These are phyloP conservation scores for Lordiphosa fenestrarum DNA, from an alignment of 2,888 invertebrate species.

Conservation along the genomic window DNA sequence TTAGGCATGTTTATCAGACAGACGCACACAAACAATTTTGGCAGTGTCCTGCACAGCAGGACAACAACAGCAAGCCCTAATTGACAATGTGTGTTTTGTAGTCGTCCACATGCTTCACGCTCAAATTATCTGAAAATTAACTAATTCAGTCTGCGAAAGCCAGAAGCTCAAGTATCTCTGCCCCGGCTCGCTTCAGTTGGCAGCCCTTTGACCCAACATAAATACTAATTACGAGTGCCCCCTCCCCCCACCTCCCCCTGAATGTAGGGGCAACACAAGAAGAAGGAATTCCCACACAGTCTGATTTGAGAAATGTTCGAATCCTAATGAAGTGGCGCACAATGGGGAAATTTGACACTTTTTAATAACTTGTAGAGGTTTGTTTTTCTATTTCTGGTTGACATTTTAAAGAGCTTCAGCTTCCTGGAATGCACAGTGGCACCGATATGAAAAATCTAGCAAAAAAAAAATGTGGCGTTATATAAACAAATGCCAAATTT, in stretches of 20 bases:
- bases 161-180: slow-evolving; percentile 16
- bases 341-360: too few relatives aligned
- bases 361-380: too few relatives aligned
- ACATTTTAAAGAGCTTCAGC: too few relatives aligned
- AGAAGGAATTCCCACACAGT: background rate
- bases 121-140: slow-evolving; percentile 68
- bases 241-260: background rate
- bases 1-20: slow-evolving; percentile 61
- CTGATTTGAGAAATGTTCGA: slow-evolving; percentile 6
- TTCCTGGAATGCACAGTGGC: too few relatives aligned
- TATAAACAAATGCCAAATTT: too few relatives aligned
- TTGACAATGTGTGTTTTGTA: slow-evolving; percentile 47
- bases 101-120: slow-evolving; percentile 50
- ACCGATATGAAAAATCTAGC: too few relatives aligned
- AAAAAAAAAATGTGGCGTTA: too few relatives aligned
- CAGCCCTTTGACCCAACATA: slow-evolving; percentile 11
- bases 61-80: slow-evolving; percentile 39
- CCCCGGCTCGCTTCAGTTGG: slow-evolving; percentile 17
- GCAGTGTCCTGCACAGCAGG: slow-evolving; percentile 47
- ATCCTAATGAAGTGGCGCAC: slow-evolving; percentile 6
- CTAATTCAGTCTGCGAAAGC: slow-evolving; percentile 44
- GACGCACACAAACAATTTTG: slow-evolving; percentile 32
- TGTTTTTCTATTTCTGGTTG: too few relatives aligned
- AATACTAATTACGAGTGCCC: slow-evolving; percentile 10
- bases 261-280: background rate